These are phyloP conservation scores for Gnathonemus echidnorhynchus DNA, from an alignment of 2,113 vertebrate genomes.

Conservation along the genomic window DNA sequence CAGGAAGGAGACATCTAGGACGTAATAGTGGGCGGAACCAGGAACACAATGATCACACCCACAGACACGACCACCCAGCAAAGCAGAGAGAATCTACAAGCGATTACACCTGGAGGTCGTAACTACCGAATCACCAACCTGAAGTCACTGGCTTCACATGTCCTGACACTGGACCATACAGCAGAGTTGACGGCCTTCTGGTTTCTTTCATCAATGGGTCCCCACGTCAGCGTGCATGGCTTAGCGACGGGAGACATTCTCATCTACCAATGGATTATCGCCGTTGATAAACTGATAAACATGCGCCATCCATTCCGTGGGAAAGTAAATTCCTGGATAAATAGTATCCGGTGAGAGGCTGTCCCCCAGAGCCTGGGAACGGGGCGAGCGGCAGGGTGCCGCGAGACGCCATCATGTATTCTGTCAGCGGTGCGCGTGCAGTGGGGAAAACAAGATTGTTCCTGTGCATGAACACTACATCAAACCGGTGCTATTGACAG, in stretches of 20 bases:
- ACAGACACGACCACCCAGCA: not conserved
- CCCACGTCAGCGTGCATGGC: not conserved
- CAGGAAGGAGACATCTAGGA: not conserved
- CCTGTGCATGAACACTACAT: conserved; percentile 9
- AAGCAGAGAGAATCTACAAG: not conserved
- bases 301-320: not conserved
- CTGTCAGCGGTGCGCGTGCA: not conserved
- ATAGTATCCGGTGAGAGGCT: not conserved
- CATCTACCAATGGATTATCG: not conserved
- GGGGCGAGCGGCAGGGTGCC: not conserved
- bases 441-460: conserved; percentile 14
- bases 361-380: not conserved
- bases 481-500: conserved; percentile 11
- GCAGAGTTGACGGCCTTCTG: not conserved
- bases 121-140: not conserved
- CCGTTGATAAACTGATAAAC: not conserved
- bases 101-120: not conserved
- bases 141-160: not conserved
- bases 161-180: not conserved
- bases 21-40: not conserved
- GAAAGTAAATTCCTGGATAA: conserved; percentile 1
- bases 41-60: not conserved
- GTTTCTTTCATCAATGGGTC: not conserved
- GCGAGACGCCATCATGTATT: not conserved
- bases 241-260: not conserved